These are phyloP conservation scores for Alcedo atthis DNA, from an alignment of 2,797 vertebrate genomes.

Conservation along the genomic window DNA sequence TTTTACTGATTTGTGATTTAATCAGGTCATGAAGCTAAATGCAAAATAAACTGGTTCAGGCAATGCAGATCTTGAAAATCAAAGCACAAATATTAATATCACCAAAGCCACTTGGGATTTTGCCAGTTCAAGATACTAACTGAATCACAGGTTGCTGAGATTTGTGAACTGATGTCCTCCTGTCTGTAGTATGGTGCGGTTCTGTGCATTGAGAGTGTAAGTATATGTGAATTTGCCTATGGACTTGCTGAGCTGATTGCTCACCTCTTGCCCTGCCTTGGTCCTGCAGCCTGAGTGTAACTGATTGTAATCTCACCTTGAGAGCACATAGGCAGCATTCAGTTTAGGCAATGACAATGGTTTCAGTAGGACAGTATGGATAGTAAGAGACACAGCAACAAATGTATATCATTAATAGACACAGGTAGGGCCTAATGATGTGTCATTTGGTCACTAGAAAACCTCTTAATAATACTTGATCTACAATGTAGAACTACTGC, in stretches of 20 bases:
- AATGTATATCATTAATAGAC: background rate
- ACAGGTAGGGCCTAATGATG: background rate
- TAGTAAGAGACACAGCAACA: background rate
- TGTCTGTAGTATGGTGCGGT: background rate
- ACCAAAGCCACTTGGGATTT: background rate
- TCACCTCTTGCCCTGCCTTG: background rate
- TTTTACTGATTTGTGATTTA: slow-evolving; percentile 2
- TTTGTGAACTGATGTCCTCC: background rate
- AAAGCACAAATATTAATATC: background rate
- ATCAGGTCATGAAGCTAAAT: background rate
- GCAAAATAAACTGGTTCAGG: background rate
- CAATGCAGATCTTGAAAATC: background rate
- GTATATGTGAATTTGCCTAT: background rate
- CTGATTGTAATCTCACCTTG: background rate
- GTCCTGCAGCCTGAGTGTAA: background rate
- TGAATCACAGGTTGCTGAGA: background rate
- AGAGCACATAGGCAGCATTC: background rate
- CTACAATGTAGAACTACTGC: background rate
- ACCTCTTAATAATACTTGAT: background rate
- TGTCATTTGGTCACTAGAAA: background rate
- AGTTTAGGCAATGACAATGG: background rate
- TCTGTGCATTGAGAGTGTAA: background rate
- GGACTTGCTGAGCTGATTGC: background rate
- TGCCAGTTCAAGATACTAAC: background rate
- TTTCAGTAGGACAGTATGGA: background rate